These are phyloP conservation scores for Craseonycteris thonglongyai DNA, from an alignment of 2,113 vertebrate species.

Conservation along the genomic window DNA sequence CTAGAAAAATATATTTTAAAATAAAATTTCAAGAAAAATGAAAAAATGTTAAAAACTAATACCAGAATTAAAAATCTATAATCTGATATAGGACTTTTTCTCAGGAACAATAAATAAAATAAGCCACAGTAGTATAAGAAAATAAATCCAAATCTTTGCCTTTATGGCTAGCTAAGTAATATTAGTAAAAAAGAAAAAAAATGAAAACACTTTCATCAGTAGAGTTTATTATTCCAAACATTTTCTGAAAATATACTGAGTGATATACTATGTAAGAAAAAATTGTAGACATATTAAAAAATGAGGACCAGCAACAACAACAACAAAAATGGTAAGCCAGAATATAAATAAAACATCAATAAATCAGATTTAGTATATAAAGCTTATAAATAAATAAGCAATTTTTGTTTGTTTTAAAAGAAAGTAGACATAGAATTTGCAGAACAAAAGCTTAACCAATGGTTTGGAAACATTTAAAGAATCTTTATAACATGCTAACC, in stretches of 20 bases:
- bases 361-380: background rate
- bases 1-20: background rate
- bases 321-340: background rate
- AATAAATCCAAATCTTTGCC: background rate
- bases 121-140: background rate
- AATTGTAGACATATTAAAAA: background rate
- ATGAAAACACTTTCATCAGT: background rate
- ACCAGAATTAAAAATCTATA: background rate
- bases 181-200: background rate
- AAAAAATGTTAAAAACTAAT: background rate
- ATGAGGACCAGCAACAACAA: background rate
- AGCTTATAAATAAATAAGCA: background rate
- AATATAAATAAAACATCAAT: background rate
- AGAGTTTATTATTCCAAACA: background rate
- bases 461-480: background rate
- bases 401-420: background rate
- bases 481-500: background rate
- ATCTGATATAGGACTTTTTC: background rate
- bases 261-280: background rate
- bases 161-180: background rate
- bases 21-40: background rate
- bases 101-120: background rate
- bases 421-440: background rate
- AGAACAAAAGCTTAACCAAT: background rate
- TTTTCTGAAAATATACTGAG: background rate